Percentiles rank a stretch among this genome's conserved stretches.
Evolutionary conservation across 2,888 invertebrate genomes (phyloP).

Genomic region (Crepidodera aurea): DNA sequence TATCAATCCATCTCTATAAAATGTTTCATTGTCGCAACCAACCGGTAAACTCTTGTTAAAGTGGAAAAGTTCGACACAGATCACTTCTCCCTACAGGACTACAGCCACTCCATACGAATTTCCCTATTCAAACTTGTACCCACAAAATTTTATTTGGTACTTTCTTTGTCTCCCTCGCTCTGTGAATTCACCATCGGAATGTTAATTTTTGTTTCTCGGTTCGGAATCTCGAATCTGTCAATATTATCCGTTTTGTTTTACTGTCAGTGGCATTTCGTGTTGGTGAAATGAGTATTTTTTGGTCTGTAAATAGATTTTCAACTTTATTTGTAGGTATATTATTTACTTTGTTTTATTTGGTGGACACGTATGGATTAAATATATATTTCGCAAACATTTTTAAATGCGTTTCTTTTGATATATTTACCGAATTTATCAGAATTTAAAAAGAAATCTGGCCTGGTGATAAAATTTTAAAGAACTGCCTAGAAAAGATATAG

Average conservation of each 20-base stretch:
- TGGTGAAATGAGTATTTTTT: neutral
- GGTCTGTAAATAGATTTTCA: neutral
- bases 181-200: conserved; percentile 26
- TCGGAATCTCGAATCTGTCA: conserved; percentile 15
- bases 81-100: neutral
- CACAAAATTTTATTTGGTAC: conserved; percentile 13
- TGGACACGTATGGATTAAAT: too few species aligned
- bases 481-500: too few species aligned
- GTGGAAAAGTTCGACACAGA: neutral
- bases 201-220: conserved; percentile 27
- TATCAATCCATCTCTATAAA: neutral
- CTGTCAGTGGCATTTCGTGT: conserved; percentile 12
- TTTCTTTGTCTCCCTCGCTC: conserved; percentile 8
- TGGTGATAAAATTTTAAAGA: too few species aligned
- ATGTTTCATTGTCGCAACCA: neutral
- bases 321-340: neutral
- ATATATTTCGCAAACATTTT: too few species aligned
- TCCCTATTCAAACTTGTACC: conserved; percentile 12
- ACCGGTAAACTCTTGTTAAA: neutral
- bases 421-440: too few species aligned
- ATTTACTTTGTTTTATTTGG: too few species aligned
- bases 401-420: too few species aligned
- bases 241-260: conserved; percentile 13
- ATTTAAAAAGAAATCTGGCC: too few species aligned
- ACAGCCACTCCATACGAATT: neutral